Evolutionary conservation across 1,140 invertebrate genomes (phyloP), one percentile per base, ranked within the genome.

Genomic region (Drosophila azteca): DNA sequence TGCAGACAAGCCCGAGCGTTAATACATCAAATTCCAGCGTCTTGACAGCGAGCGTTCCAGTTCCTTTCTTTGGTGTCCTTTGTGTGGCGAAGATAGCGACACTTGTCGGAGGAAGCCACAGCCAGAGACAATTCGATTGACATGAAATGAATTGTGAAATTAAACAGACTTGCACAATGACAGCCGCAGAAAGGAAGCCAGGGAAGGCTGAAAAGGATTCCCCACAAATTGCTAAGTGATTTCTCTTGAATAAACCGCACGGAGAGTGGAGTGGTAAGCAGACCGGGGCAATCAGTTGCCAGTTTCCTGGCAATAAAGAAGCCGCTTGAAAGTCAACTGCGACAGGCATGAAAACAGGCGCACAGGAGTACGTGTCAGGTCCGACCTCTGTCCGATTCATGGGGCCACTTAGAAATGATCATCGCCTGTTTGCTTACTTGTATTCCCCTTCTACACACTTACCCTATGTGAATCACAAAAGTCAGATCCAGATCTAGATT

Each of bases 131-230:
- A 78, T 73, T 62, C 83, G 82, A 82, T 85, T 85, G 83, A 88
- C 83, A 87, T 87, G 78, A 87, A 87, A 87, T 87, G 82, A 87
- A 87, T 87, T 87, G 82, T 87, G 79, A 87, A 87, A 87, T 87
- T 87, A 87, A 88, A 87, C 78, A 82, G 82, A 65, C 65, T 60
- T 60, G 48, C 65, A 70, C 65, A 65, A 62, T 75, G 82, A 71
- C 81, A 85, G 65, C 48, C 63, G 59, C 59, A 73, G 66, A 75
- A 78, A 75, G 61, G 72, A 63, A 53, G 53, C 64, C 46, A 58
- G 11, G 9, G 52, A 46, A 15, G 26, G 43, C 55, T 63, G 64
- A 79, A 69, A 77, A 68, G 73, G 63, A 74, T 54, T 73, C 41
- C 15, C 43, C 58, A 80, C 81, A 85, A 82, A 81, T 87, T 80